Base-by-base conservation (phyloP, 2,113 vertebrate species). In the Fulmarus glacialis region DNA sequence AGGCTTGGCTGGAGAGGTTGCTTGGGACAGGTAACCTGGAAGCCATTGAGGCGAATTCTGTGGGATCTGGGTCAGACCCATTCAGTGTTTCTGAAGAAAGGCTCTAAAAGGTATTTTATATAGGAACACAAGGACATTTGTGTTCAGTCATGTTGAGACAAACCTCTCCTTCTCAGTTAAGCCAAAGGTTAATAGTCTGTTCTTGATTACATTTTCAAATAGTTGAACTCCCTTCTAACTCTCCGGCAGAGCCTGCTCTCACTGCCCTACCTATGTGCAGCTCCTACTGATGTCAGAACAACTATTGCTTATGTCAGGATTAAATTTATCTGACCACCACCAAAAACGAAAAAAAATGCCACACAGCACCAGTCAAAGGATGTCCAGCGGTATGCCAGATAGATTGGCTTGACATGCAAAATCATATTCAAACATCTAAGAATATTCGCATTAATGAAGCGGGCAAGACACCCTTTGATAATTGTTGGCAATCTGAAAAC, bases 401-500 rank as follows among this genome's bases (percentile, higher is more conserved):
- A 87, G 90, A 94, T 97, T 77, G 80, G 82, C 79, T 93, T 97
- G 95, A 97, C 95, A 45, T 32, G 82, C 82, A 90, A 97, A 97
- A 97, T 95, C 85, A 84, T 73, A 91, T 88, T 91, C 92, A 95
- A 90, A 66, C 89, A 94, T 92, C 94, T 92, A 64, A 92, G 91
- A 82, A 94, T 50, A 93, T 95, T 89, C 94, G 47, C 94, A 96
- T 96, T 96, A 94, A 95, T 9, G 92, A 94, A 89, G 70, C 64
- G 90, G 84, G 95, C 88, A 94, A 96, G 95, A 78, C 92, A 87
- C 83, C 55, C 88, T 96, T 92, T 96, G 94, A 96, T 96, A 96
- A 81, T 80, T 87, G 95, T n/a, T 96, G 96, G 94, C 97, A 97
- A 97, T 82, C 78, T 77, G 66, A 96, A 97, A 97, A 97, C 91